Base-by-base conservation (phyloP, 2,888 invertebrate species). In the Hyppa rectilinea region DNA sequence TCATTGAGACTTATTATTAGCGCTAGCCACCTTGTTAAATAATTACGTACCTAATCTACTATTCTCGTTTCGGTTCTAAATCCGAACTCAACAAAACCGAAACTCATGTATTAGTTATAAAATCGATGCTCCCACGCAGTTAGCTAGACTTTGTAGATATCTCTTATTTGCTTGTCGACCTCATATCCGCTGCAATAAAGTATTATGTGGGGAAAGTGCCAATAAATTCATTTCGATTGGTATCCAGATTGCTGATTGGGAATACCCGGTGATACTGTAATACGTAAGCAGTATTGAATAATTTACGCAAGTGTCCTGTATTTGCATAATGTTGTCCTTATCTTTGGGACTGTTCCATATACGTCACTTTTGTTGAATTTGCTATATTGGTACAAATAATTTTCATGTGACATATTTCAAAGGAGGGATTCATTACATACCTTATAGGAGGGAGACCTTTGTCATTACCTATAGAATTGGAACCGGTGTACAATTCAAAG, bases 401-500 rank as follows among this genome's bases (percentile, higher is more conserved):
- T 40, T 29, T 49, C 20, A 29, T 26, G 12, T 14, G n/a, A 20
- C 3, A 45, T 23, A 40, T 23, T 29, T 43, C 29, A 23, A 12
- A 59, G 20, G n/a, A 4, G 6, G 1, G 12, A 14, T 38, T 38
- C 7, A 17, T 68, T 20, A 52, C 45, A 45, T 59, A 17, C 14
- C 14, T 10, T 59, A 6, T 10, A 47, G n/a, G 29, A 12, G 4
- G 7, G 20, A 58, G 43, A 52, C 23, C 3, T 4, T 5, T 50
- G 6, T 53, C 5, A 38, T 60, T 61, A n/a, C n/a, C n/a, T n/a
- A 34, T 23, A 20, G 5, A 17, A 50, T 76, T 40, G 34, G 23
- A 50, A 61, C 77, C 67, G 72, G 64, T 79, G 80, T 80, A 59
- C 49, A 53, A 80, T 53, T 50, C 47, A 47, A 50, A 64, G 2